A percentile compares a stretch with the other conserved stretches of the same genome.
phyloP scores from a whole-genome alignment of 37 sponge, comb jelly and placozoan genomes.

The Chondrosia reniformis region DNA sequence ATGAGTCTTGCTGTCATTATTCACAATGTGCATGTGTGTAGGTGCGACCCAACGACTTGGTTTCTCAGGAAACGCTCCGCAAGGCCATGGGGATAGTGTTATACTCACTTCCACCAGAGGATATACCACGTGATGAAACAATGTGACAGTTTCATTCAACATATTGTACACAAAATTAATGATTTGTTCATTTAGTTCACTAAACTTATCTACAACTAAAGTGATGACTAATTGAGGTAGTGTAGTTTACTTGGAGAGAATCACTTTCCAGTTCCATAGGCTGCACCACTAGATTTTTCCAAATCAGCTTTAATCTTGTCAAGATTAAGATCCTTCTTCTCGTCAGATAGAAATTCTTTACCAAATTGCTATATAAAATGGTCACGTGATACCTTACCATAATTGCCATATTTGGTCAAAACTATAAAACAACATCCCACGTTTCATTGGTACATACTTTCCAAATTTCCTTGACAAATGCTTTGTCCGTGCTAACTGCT shows the following conservation, averaged over 20 bases:
- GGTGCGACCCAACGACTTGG: constrained; percentile 59
- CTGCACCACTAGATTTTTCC: constrained; percentile 85
- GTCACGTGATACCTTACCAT: background rate
- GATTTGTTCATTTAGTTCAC: too few species aligned
- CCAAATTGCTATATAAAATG: constrained; percentile 53
- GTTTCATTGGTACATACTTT: constrained; percentile 29
- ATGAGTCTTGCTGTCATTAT: background rate
- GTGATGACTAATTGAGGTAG: too few species aligned
- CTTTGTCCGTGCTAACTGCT: constrained; percentile 94
- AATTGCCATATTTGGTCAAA: background rate
- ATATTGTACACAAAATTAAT: too few species aligned
- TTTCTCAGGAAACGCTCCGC: constrained; percentile 46
- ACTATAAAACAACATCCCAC: background rate
- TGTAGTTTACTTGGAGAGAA: background rate
- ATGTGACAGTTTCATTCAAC: too few species aligned
- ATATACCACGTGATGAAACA: too few species aligned
- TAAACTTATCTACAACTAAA: too few species aligned
- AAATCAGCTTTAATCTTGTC: constrained; percentile 50
- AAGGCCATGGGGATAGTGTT: constrained; percentile 65
- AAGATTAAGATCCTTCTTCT: constrained; percentile 51
- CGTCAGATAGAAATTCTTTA: constrained; percentile 79
- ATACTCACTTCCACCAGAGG: too few species aligned
- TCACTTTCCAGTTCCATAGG: constrained; percentile 75
- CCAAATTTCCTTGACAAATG: constrained; percentile 75
- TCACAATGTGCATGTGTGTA: constrained; percentile 3